phyloP scores from a whole-genome alignment of 1,140 invertebrate genomes.

The Drosophila saltans region DNA sequence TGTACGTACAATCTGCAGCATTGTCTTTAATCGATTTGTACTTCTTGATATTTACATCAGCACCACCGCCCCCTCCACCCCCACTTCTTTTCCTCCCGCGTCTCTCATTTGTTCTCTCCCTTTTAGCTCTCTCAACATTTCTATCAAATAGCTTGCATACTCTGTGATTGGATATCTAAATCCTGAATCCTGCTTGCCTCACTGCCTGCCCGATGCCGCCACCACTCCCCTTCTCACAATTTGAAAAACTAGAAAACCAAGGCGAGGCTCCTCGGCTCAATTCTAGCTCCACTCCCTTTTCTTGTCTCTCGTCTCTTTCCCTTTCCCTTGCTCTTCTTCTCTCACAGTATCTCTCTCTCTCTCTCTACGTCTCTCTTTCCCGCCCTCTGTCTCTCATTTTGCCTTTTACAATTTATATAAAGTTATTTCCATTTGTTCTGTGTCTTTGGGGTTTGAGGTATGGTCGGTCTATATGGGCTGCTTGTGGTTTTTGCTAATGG shows the following conservation, averaged over 20 bases:
- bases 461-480: neutral
- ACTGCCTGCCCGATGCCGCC: neutral
- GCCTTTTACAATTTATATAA: slow-evolving; percentile 75
- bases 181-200: slow-evolving; percentile 61
- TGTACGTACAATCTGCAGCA: slow-evolving; percentile 50
- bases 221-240: slow-evolving; percentile 26
- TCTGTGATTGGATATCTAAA: slow-evolving; percentile 80
- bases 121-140: slow-evolving; percentile 47
- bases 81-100: slow-evolving; percentile 17
- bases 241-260: slow-evolving; percentile 33
- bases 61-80: neutral
- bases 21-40: slow-evolving; percentile 81
- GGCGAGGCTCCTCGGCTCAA: slow-evolving; percentile 38
- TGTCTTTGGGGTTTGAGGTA: slow-evolving; percentile 21
- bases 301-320: slow-evolving; percentile 37
- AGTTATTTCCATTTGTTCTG: slow-evolving; percentile 66
- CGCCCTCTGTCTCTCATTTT: slow-evolving; percentile 51
- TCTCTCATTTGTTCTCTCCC: slow-evolving; percentile 15
- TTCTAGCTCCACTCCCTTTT: slow-evolving; percentile 69
- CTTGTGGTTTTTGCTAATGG: slow-evolving; percentile 64
- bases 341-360: slow-evolving; percentile 15
- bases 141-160: slow-evolving; percentile 65
- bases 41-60: slow-evolving; percentile 77
- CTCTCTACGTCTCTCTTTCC: neutral
- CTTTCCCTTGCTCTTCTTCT: slow-evolving; percentile 7